Percentiles rank a stretch among this genome's conserved stretches.
Conservation (phyloP, 2,113 vertebrate species). For the Conger conger region DNA sequence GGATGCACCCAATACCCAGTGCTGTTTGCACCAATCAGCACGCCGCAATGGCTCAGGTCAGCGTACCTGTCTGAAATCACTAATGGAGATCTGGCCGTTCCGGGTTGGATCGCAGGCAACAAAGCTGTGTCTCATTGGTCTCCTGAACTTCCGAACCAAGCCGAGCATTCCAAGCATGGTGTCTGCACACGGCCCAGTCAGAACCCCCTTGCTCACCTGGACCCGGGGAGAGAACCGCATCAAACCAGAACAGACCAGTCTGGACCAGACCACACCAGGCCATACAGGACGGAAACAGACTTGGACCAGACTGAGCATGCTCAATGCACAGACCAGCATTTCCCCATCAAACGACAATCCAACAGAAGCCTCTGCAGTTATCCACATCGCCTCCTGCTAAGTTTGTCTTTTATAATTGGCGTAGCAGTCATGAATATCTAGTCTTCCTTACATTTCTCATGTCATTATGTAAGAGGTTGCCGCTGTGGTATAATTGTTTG, state of each 20-base stretch:
- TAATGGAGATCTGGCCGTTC: constrained; percentile 53
- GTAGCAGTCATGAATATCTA: too few relatives aligned
- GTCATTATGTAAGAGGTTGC: too few relatives aligned
- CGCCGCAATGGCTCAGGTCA: not conserved
- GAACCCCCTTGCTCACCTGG: constrained; percentile 54
- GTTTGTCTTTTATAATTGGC: too few relatives aligned
- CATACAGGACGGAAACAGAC: not conserved
- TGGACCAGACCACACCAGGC: not conserved
- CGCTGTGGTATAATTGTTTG: too few relatives aligned
- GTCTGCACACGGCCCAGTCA: constrained; percentile 42
- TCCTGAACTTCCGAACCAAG: constrained; percentile 64
- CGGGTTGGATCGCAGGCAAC: constrained; percentile 46
- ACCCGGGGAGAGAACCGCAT: not conserved
- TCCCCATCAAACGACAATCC: too few relatives aligned
- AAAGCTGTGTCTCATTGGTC: constrained; percentile 58
- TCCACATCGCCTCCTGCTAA: too few relatives aligned
- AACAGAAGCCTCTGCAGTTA: too few relatives aligned
- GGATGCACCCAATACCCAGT: too few relatives aligned
- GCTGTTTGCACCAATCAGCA: not conserved
- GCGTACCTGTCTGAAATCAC: constrained; percentile 57
- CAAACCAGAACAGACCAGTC: not conserved
- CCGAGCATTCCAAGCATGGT: constrained; percentile 65
- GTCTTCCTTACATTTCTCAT: too few relatives aligned
- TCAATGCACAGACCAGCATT: too few relatives aligned
- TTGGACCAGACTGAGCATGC: too few relatives aligned